A percentile compares a stretch with the other conserved stretches of the same genome.
These are phyloP conservation scores for Chunga burmeisteri DNA, from an alignment of 2,113 vertebrate species.

Conservation along the genomic window DNA sequence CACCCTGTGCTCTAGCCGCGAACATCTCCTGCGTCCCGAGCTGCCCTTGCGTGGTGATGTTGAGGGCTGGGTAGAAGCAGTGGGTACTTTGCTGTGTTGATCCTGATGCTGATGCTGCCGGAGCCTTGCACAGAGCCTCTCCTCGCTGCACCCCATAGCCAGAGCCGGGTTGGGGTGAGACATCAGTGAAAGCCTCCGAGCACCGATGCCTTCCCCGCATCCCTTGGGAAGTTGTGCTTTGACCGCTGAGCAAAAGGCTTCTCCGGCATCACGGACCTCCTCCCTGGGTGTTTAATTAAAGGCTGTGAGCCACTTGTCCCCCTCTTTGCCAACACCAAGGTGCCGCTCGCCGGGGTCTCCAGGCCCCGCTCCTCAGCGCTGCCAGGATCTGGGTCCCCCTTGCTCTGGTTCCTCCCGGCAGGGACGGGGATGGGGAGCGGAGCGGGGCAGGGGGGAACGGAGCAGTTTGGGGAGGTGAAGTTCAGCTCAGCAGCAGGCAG, in stretches of 20 bases:
- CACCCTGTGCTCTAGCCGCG: rapidly evolving
- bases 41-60: rapidly evolving
- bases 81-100: rapidly evolving
- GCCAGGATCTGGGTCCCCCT: background rate
- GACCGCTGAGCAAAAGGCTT: background rate
- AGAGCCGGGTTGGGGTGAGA: background rate
- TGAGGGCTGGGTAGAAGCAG: background rate
- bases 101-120: rapidly evolving
- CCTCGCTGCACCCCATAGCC: background rate
- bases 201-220: rapidly evolving
- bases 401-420: rapidly evolving
- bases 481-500: background rate
- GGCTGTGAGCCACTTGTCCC: background rate
- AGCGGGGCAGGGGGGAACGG: rapidly evolving
- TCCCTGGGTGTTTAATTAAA: background rate
- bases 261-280: background rate
- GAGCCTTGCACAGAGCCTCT: background rate
- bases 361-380: rapidly evolving
- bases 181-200: background rate
- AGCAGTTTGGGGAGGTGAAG: too few relatives aligned
- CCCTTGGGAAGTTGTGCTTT: background rate
- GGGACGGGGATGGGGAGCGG: background rate
- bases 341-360: background rate
- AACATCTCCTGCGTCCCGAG: background rate
- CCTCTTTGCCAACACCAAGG: background rate